Evolutionary conservation across 2,888 invertebrate genomes (phyloP).

Genomic region (Mythimna albipuncta): DNA sequence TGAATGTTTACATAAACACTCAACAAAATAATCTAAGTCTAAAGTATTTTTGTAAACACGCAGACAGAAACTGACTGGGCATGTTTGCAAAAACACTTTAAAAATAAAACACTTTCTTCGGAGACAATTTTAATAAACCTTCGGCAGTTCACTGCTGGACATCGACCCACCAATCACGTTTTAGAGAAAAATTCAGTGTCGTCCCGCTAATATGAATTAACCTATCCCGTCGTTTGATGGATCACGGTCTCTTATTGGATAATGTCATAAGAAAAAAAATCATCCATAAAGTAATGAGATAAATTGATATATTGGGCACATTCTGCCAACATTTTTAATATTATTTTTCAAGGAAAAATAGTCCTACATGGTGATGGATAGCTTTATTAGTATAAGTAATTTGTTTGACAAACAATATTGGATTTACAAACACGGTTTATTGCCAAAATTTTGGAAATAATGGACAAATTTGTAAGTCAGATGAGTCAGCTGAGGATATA

Average conservation of each 20-base stretch:
- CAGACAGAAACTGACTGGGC: no score
- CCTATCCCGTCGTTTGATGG: conserved; percentile 68
- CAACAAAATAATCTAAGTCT: not conserved
- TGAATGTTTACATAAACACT: conserved; percentile 7
- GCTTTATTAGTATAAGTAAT: conserved; percentile 29
- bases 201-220: conserved; percentile 55
- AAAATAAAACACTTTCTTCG: not conserved
- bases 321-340: conserved; percentile 30
- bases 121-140: not conserved
- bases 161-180: not conserved
- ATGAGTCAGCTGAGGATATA: not conserved
- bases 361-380: conserved; percentile 43
- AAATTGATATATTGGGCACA: conserved; percentile 58
- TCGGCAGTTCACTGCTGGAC: not conserved
- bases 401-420: conserved; percentile 42
- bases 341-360: conserved; percentile 36
- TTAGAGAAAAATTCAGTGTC: conserved; percentile 17
- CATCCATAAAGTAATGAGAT: conserved; percentile 38
- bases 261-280: conserved; percentile 47
- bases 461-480: conserved; percentile 7
- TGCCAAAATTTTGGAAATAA: conserved; percentile 23
- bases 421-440: conserved; percentile 11
- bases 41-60: conserved; percentile 12
- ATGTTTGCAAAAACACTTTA: no score
- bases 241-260: conserved; percentile 60